phyloP scores from a whole-genome alignment of 1,140 invertebrate genomes.

The Contarinia nasturtii region DNA sequence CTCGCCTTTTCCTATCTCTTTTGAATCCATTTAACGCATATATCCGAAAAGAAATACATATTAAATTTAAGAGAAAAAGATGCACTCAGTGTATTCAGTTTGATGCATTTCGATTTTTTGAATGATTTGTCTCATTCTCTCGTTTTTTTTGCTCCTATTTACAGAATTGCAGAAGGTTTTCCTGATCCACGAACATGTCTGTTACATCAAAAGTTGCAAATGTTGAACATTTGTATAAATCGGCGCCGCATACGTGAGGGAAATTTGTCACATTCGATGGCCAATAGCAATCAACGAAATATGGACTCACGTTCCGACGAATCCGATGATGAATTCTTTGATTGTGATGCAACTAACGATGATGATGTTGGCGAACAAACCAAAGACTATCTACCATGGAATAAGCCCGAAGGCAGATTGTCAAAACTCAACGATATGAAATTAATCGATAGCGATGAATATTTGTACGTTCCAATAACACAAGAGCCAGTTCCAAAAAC shows the following conservation, averaged over 20 bases:
- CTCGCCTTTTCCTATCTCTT: no score
- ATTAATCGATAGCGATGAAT: constrained; percentile 45
- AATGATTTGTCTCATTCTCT: neutral
- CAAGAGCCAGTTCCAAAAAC: constrained; percentile 93
- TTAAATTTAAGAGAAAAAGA: no score
- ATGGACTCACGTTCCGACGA: constrained; percentile 22
- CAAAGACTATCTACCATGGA: constrained; percentile 35
- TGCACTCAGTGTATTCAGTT: no score
- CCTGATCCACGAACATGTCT: constrained; percentile 75
- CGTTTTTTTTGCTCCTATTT: constrained; percentile 20
- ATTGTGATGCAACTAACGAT: constrained; percentile 41
- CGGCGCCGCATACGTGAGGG: constrained; percentile 41
- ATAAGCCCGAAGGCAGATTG: constrained; percentile 51
- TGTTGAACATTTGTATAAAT: constrained; percentile 91
- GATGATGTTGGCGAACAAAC: constrained; percentile 26
- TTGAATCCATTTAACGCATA: no score
- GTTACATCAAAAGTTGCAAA: constrained; percentile 90
- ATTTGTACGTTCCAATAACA: constrained; percentile 72
- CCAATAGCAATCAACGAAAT: neutral
- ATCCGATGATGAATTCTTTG: constrained; percentile 69
- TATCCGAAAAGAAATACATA: no score
- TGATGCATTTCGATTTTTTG: no score
- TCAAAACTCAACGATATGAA: constrained; percentile 44
- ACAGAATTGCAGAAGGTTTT: constrained; percentile 49
- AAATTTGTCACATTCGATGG: constrained; percentile 8